phyloP scores from a whole-genome alignment of 1,140 invertebrate genomes.

The Drosophila kohkoa region DNA sequence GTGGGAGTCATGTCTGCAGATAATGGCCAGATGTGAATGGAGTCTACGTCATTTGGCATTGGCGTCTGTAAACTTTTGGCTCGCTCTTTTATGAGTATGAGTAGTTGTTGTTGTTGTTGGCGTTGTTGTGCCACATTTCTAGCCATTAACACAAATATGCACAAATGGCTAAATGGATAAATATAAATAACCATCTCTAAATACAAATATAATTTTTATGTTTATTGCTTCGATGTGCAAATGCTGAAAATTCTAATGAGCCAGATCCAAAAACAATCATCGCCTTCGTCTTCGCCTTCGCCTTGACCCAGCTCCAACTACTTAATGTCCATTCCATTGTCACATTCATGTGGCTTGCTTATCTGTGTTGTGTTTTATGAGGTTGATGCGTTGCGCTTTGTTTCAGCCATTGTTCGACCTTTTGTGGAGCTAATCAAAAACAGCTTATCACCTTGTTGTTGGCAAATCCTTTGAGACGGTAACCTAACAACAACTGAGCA shows the following conservation, averaged over 20 bases:
- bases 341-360: slow-evolving; percentile 43
- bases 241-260: slow-evolving; percentile 38
- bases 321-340: slow-evolving; percentile 24
- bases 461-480: slow-evolving; percentile 56
- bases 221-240: slow-evolving; percentile 52
- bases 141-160: slow-evolving; percentile 66
- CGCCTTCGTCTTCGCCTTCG: neutral
- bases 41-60: slow-evolving; percentile 63
- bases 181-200: slow-evolving; percentile 31
- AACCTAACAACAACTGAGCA: slow-evolving; percentile 12
- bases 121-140: slow-evolving; percentile 16
- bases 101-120: slow-evolving; percentile 6
- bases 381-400: slow-evolving; percentile 13
- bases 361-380: slow-evolving; percentile 68
- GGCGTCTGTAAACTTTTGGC: slow-evolving; percentile 72
- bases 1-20: slow-evolving; percentile 35
- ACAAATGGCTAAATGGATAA: slow-evolving; percentile 23
- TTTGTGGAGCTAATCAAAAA: slow-evolving; percentile 61
- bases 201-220: slow-evolving; percentile 65
- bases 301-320: slow-evolving; percentile 7
- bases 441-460: slow-evolving; percentile 68
- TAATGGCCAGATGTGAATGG: slow-evolving; percentile 61
- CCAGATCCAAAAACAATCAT: neutral
- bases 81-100: neutral
- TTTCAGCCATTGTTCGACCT: slow-evolving; percentile 43